Evolutionary conservation across 2,888 invertebrate species (phyloP).

Genomic region (Anarsia innoxiella): DNA sequence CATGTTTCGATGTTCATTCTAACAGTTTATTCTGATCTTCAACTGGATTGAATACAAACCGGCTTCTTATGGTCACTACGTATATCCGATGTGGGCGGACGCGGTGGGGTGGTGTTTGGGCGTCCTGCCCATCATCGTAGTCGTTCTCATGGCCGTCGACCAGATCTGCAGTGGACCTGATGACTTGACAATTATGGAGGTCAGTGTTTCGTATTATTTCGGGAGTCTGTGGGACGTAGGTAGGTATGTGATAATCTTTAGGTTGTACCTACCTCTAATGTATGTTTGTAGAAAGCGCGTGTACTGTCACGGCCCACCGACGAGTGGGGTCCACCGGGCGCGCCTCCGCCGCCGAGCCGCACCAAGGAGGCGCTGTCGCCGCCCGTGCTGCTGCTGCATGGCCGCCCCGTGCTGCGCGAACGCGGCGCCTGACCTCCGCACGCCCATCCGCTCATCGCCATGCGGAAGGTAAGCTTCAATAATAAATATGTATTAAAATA

Average conservation of each 20-base stretch:
- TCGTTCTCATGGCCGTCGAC: slow-evolving; percentile 75
- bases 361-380: slow-evolving; percentile 69
- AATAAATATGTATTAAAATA: too few species aligned
- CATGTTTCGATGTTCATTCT: too few species aligned
- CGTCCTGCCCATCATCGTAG: slow-evolving; percentile 81
- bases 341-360: slow-evolving; percentile 72
- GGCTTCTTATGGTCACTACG: slow-evolving; percentile 81
- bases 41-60: slow-evolving; percentile 88
- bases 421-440: slow-evolving; percentile 70
- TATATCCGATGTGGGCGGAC: slow-evolving; percentile 88
- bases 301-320: slow-evolving; percentile 79
- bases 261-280: too few species aligned
- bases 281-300: slow-evolving; percentile 76
- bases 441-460: slow-evolving; percentile 56
- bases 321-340: slow-evolving; percentile 80
- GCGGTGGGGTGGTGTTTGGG: slow-evolving; percentile 85
- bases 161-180: slow-evolving; percentile 75
- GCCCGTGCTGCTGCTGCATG: slow-evolving; percentile 67
- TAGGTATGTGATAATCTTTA: too few species aligned
- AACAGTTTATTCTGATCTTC: slow-evolving; percentile 83
- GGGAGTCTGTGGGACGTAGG: too few species aligned
- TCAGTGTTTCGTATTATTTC: too few species aligned
- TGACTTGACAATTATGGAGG: slow-evolving; percentile 72
- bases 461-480: slow-evolving; percentile 69
- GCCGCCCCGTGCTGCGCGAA: slow-evolving; percentile 72